Evolutionary conservation across 2,113 vertebrate species (phyloP).

Genomic region (Astatotilapia flaviijosephi): DNA sequence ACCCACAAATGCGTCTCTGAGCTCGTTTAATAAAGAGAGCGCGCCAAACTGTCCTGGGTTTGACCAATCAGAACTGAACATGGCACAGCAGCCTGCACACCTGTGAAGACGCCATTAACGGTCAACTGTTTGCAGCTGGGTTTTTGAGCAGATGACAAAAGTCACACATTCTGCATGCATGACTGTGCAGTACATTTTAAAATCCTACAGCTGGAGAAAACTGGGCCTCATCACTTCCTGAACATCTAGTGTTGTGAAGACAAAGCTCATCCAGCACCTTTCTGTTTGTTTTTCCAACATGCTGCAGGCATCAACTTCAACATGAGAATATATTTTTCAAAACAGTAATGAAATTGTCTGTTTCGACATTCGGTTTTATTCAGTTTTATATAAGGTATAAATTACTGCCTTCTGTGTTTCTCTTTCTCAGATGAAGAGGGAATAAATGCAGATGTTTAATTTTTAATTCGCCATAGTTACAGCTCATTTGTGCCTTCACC

Average conservation of each 20-base stretch:
- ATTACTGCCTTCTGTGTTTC: fast-evolving
- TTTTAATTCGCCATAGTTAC: fast-evolving
- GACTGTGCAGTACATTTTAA: fast-evolving
- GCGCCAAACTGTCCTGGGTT: fast-evolving
- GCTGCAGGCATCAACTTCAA: not conserved
- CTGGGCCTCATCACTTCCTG: fast-evolving
- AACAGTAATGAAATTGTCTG: not conserved
- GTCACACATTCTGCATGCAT: not conserved
- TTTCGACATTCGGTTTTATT: not conserved
- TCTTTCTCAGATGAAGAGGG: not conserved
- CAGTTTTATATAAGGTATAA: fast-evolving
- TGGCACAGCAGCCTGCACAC: not conserved
- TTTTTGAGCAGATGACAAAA: not conserved
- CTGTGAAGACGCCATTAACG: not conserved
- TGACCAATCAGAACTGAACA: not conserved
- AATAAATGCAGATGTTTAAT: not conserved
- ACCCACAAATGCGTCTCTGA: fast-evolving
- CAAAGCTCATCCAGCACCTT: not conserved
- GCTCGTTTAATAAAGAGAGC: fast-evolving
- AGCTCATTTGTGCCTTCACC: not conserved
- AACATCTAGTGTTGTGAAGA: not conserved
- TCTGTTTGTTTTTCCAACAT: not conserved
- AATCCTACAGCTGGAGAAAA: not conserved
- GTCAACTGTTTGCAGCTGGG: fast-evolving
- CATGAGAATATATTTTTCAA: not conserved